Conservation (phyloP, 2,888 invertebrate genomes). For the Polydrusus pterygomalis region DNA sequence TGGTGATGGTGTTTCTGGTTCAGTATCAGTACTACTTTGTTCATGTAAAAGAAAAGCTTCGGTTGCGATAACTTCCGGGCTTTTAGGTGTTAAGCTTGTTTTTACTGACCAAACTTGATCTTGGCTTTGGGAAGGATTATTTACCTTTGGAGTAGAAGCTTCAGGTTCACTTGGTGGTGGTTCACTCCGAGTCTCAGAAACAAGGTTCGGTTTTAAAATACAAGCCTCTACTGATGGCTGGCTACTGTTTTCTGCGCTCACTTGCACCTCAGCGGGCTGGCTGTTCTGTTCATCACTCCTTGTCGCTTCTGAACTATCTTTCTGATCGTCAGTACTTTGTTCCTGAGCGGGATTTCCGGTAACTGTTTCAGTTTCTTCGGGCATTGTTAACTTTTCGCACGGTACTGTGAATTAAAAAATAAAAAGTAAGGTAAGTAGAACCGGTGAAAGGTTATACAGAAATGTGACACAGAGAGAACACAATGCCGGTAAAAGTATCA, state of each 20-base stretch:
- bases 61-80: slow-evolving; percentile 27
- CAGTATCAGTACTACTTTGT: not conserved
- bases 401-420: slow-evolving; percentile 1
- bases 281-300: slow-evolving; percentile 1
- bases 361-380: slow-evolving; percentile 45
- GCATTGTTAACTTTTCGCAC: slow-evolving; percentile 30
- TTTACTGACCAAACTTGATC: slow-evolving; percentile 1
- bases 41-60: slow-evolving; percentile 34
- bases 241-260: not conserved
- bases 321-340: slow-evolving; percentile 21
- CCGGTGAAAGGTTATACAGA: slow-evolving; percentile 22
- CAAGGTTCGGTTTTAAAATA: slow-evolving; percentile 27
- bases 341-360: slow-evolving; percentile 20
- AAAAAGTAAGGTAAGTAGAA: slow-evolving; percentile 12
- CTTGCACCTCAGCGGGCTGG: slow-evolving; percentile 11
- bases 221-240: slow-evolving; percentile 46
- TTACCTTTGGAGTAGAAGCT: slow-evolving; percentile 23
- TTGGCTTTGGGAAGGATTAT: not conserved
- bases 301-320: not conserved
- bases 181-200: slow-evolving; percentile 4
- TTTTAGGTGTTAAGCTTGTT: slow-evolving; percentile 4
- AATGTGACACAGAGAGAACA: slow-evolving; percentile 13
- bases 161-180: slow-evolving; percentile 6
- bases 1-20: not conserved
- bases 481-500: slow-evolving; percentile 35